These are phyloP conservation scores for Chloroclystis v-ata DNA, from an alignment of 2,888 invertebrate genomes.

Conservation along the genomic window DNA sequence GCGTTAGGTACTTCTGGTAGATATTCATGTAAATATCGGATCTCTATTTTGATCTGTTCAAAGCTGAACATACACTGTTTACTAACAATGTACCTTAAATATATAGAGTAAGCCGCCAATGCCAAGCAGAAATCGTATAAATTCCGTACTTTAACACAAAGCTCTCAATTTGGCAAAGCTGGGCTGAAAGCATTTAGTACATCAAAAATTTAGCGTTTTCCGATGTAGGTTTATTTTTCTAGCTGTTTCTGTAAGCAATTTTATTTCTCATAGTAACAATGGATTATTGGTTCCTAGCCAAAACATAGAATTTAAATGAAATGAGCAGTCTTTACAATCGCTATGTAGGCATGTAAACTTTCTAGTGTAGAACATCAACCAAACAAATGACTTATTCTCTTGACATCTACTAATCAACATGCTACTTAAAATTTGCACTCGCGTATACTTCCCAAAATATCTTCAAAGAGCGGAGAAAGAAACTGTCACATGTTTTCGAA, in stretches of 20 bases:
- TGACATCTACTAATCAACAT: background rate
- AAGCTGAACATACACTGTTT: conserved; percentile 8
- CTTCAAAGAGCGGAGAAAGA: conserved; percentile 48
- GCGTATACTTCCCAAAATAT: conserved; percentile 44
- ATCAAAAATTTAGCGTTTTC: conserved; percentile 12
- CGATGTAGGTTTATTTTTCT: background rate
- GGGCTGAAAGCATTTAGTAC: conserved; percentile 12
- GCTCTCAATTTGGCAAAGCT: conserved; percentile 30
- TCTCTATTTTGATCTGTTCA: conserved; percentile 8
- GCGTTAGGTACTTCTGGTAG: too few species aligned
- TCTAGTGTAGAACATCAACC: background rate
- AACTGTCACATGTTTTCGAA: conserved; percentile 56
- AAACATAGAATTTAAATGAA: background rate
- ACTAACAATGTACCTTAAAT: conserved; percentile 3
- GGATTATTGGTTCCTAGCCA: conserved; percentile 19
- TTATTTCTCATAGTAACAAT: conserved; percentile 15
- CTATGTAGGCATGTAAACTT: conserved; percentile 1
- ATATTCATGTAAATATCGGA: background rate
- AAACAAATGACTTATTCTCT: conserved; percentile 1
- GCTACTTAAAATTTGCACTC: conserved; percentile 5
- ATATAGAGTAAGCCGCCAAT: conserved; percentile 8
- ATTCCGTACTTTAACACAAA: conserved; percentile 18
- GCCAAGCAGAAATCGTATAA: conserved; percentile 21
- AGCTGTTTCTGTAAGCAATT: background rate
- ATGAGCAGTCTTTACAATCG: background rate